Evolutionary conservation across 2,888 invertebrate species (phyloP).

Genomic region (Cataglyphis livida): DNA sequence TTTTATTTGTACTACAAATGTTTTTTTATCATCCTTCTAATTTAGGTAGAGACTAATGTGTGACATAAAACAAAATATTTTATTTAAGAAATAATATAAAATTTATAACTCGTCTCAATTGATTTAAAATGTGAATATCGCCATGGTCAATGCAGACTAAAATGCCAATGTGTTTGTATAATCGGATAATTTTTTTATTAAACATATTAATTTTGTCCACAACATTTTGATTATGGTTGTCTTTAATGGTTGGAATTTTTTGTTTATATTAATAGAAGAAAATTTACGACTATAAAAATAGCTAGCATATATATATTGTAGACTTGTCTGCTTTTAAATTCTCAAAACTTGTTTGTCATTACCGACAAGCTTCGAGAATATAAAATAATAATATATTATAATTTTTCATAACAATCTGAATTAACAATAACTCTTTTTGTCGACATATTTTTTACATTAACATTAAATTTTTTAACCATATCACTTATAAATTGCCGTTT

Average conservation of each 20-base stretch:
- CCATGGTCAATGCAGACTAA: slow-evolving; percentile 1
- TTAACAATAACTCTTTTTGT: not conserved
- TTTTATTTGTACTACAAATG: not conserved
- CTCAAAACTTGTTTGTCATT: not conserved
- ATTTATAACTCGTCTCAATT: slow-evolving; percentile 31
- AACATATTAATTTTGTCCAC: slow-evolving; percentile 7
- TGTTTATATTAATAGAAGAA: not conserved
- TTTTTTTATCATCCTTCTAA: not conserved
- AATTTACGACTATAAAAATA: not conserved
- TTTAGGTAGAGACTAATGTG: not conserved
- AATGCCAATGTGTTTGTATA: slow-evolving; percentile 19
- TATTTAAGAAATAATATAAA: slow-evolving; percentile 34
- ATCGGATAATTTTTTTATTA: slow-evolving; percentile 12
- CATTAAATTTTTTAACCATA: not conserved
- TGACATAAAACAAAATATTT: slow-evolving; percentile 21
- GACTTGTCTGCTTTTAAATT: not conserved
- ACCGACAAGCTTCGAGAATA: not conserved
- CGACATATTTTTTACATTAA: not conserved
- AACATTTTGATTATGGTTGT: slow-evolving; percentile 11
- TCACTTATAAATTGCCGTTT: not conserved
- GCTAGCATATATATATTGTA: too few relatives aligned
- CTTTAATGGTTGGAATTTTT: not conserved
- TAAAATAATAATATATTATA: not conserved
- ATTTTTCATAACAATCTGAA: not conserved
- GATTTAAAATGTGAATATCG: slow-evolving; percentile 26